Evolutionary conservation across 2,797 vertebrate species (phyloP).

Genomic region (Tragopan temminckii): DNA sequence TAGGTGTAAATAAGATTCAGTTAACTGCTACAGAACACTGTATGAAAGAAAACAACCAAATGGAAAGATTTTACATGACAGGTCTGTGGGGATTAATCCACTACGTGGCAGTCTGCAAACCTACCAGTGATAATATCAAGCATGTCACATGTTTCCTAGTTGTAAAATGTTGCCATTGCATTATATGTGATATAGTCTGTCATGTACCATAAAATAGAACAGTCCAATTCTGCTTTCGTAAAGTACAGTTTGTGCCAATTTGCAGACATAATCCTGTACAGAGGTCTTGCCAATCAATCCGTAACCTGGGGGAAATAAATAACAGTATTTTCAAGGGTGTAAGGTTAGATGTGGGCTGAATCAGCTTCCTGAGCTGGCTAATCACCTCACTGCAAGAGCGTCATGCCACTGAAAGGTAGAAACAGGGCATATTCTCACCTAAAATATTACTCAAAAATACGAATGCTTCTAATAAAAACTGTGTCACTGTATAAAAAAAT

Average conservation of each 20-base stretch:
- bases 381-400: not conserved
- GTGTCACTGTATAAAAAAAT: not conserved
- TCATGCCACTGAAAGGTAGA: not conserved
- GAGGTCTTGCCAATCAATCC: not conserved
- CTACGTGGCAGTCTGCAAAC: not conserved
- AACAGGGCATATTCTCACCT: not conserved
- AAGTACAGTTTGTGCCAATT: not conserved
- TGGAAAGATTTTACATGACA: conserved; percentile 11
- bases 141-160: not conserved
- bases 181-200: not conserved
- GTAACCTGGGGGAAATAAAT: not conserved
- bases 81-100: not conserved
- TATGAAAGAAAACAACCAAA: conserved; percentile 37
- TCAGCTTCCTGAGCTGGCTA: not conserved
- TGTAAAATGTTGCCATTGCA: not conserved
- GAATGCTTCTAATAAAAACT: not conserved
- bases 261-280: not conserved
- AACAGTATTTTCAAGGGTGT: not conserved
- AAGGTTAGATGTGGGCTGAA: not conserved
- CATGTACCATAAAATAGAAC: not conserved
- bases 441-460: not conserved
- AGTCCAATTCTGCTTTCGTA: not conserved
- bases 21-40: conserved; percentile 1
- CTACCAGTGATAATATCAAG: not conserved
- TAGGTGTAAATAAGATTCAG: conserved; percentile 12